Evolutionary conservation across 2,888 invertebrate species (phyloP).

Genomic region (Creontiades dilutus): DNA sequence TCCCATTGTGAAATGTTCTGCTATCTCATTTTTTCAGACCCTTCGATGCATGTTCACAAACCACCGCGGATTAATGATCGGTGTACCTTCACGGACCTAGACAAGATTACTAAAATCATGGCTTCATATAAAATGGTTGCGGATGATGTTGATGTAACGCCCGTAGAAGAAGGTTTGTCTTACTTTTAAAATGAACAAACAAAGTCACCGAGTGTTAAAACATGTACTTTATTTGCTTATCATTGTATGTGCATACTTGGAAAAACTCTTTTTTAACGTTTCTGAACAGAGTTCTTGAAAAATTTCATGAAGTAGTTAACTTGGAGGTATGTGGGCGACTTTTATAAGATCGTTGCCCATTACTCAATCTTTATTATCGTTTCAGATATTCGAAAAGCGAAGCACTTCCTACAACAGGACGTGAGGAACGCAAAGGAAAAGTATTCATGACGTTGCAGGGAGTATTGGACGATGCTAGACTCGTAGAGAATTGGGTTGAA

Average conservation of each 20-base stretch:
- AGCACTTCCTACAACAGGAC: neutral
- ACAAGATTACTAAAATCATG: neutral
- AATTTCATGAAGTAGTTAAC: too few relatives aligned
- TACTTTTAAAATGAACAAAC: too few relatives aligned
- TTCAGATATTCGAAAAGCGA: neutral
- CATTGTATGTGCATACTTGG: too few relatives aligned
- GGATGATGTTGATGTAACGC: neutral
- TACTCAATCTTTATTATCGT: neutral
- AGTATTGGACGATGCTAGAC: conserved; percentile 26
- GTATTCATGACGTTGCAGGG: conserved; percentile 61
- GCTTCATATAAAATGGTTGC: neutral
- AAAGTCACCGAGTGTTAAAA: too few relatives aligned
- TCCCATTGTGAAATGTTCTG: too few relatives aligned
- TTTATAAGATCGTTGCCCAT: neutral
- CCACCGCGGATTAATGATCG: neutral
- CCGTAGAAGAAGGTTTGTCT: neutral
- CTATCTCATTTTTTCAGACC: neutral
- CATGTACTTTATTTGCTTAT: too few relatives aligned
- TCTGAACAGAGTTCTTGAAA: too few relatives aligned
- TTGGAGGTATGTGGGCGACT: neutral
- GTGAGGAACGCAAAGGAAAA: neutral
- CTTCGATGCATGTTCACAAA: conserved; percentile 17
- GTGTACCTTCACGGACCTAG: neutral
- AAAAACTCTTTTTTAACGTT: too few relatives aligned
- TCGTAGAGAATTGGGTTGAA: conserved; percentile 52